Evolutionary conservation across 2,113 vertebrate genomes (phyloP), one percentile per base, ranked within the genome.

Genomic region (Solea solea): DNA sequence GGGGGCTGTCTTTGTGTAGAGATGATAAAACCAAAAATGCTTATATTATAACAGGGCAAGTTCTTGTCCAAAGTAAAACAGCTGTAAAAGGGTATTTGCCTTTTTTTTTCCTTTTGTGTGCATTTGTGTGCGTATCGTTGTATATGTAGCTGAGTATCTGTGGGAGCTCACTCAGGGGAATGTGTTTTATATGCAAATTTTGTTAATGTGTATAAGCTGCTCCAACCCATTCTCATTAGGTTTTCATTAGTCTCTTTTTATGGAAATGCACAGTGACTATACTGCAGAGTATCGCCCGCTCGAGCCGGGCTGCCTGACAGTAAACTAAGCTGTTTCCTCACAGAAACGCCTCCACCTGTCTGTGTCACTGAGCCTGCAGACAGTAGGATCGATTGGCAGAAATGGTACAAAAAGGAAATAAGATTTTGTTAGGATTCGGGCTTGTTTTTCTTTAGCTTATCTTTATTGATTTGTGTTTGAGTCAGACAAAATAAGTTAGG

Each of bases 141-240:
- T 14, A 14, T 52, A 4, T 50, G 28, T 64, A 9, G 53, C 53
- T 72, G 66, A 39, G 70, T 72, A 56, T 28, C 53, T 80, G 49
- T 49, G 40, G 42, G 66, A 28, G 64, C 39, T 49, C 64, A 60
- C 70, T 78, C 72, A 69, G 72, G 80, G 71, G 76, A 86, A 87
- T 89, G 86, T 80, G 76, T 86, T 90, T 92, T 91, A 88, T 88
- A 90, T 92, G 90, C 84, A 84, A 90, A 91, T 91, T 80, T 46
- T 72, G 80, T 64, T 92, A 90, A 92, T 91, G 89, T 81, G 76
- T 79, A 83, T 89, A 86, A 87, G 85, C 90, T 87, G 84, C 74
- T 83, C 45, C 74, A 78, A 83, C 86, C 80, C 78, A 69, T 88
- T 90, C 78, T 90, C 90, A 89, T 92, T 89, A 91, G 84, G 53